Percentiles rank a stretch among this genome's conserved stretches.
These are phyloP conservation scores for cat (Felis catus) DNA, from an alignment of 2,113 vertebrate species.

Conservation along the genomic window DNA sequence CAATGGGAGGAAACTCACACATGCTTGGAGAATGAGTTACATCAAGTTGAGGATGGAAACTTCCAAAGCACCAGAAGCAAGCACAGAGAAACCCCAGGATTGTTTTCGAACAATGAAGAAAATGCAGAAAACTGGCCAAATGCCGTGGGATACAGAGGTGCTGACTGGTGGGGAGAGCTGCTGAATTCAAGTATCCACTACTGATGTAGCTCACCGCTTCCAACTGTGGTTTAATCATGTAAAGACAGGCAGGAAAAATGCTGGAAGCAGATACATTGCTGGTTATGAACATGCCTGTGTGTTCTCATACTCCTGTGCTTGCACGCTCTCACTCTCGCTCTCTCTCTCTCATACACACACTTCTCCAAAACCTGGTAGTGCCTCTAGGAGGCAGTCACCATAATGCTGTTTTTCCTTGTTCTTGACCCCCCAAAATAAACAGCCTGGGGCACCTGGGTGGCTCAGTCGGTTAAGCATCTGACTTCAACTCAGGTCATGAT, in stretches of 20 bases:
- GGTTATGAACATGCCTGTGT: not conserved
- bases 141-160: not conserved
- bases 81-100: not conserved
- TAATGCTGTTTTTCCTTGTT: not conserved
- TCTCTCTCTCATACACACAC: not conserved
- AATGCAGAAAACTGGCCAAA: not conserved
- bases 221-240: not conserved
- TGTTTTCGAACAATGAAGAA: conserved; percentile 3
- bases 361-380: not conserved
- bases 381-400: not conserved
- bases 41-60: not conserved
- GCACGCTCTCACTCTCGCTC: too few relatives aligned
- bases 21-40: not conserved
- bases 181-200: not conserved
- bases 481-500: too few relatives aligned
- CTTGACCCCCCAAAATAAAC: not conserved
- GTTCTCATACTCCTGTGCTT: too few relatives aligned
- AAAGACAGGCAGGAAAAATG: not conserved
- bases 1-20: not conserved
- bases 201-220: not conserved
- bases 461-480: too few relatives aligned
- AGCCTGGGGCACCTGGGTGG: not conserved
- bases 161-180: not conserved
- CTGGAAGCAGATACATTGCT: not conserved
- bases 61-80: not conserved